phyloP scores from a whole-genome alignment of 2,113 vertebrate genomes.

The Saimiri boliviensis region DNA sequence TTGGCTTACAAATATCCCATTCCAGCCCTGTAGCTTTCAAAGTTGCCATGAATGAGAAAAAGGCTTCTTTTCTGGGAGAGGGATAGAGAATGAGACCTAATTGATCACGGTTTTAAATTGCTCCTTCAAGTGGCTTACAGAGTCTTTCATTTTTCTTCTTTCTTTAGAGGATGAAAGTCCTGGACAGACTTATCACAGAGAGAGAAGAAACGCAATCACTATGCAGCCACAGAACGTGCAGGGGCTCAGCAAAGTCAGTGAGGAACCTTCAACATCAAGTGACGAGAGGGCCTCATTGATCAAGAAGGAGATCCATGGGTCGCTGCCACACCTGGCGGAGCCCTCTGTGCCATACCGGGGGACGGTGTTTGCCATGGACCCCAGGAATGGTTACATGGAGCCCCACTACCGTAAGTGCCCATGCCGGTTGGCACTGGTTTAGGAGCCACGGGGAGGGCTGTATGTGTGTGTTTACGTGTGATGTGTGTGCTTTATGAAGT shows the following conservation, averaged over 20 bases:
- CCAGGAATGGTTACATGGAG: slow-evolving; percentile 96
- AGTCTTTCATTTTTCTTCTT: slow-evolving; percentile 62
- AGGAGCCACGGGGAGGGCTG: neutral
- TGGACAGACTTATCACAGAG: slow-evolving; percentile 93
- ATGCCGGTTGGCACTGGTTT: neutral
- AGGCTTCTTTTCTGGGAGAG: neutral
- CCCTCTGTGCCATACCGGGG: slow-evolving; percentile 94
- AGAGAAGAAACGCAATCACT: slow-evolving; percentile 95
- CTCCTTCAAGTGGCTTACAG: slow-evolving; percentile 73
- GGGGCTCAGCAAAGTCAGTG: slow-evolving; percentile 90
- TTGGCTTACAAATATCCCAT: neutral
- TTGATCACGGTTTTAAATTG: neutral
- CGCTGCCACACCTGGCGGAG: slow-evolving; percentile 93
- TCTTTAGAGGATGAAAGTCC: slow-evolving; percentile 95
- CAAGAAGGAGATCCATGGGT: slow-evolving; percentile 97
- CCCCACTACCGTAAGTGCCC: slow-evolving; percentile 96
- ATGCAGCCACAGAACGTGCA: slow-evolving; percentile 89
- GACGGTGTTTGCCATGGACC: slow-evolving; percentile 96
- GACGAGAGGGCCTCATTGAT: slow-evolving; percentile 95
- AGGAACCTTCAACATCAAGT: slow-evolving; percentile 97
- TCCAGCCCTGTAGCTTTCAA: neutral
- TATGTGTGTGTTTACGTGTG: neutral
- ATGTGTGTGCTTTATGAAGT: neutral
- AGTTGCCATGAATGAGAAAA: neutral
- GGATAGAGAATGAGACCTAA: neutral